phyloP scores from a whole-genome alignment of 1,140 invertebrate species.

The Micrasema longulum region DNA sequence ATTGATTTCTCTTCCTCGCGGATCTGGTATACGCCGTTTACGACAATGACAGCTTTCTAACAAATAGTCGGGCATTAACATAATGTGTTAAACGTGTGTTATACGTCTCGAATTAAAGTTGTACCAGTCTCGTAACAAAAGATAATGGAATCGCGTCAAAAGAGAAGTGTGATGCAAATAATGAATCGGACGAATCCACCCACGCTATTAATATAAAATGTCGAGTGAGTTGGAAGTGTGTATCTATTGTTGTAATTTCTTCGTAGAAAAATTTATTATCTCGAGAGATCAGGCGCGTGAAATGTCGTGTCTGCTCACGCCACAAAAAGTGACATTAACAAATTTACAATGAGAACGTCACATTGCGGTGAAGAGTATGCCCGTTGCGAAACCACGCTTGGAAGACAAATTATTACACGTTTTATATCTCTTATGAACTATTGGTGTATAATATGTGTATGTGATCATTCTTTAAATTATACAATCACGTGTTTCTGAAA shows the following conservation, averaged over 20 bases:
- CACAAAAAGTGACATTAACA: constrained; percentile 44
- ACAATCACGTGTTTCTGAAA: too few species aligned
- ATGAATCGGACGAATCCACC: constrained; percentile 36
- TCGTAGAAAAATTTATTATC: constrained; percentile 52
- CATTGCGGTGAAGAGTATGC: constrained; percentile 26
- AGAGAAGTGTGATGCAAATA: constrained; percentile 43
- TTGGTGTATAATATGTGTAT: too few species aligned
- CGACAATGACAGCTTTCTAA: constrained; percentile 31
- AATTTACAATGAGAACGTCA: constrained; percentile 44
- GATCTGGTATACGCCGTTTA: not conserved
- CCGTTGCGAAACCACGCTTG: constrained; percentile 12
- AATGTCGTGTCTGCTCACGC: constrained; percentile 37
- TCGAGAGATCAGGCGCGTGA: constrained; percentile 28
- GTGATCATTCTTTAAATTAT: too few species aligned
- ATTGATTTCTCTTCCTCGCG: constrained; percentile 2
- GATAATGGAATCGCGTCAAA: constrained; percentile 38
- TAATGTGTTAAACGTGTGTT: constrained; percentile 11
- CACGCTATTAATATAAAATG: constrained; percentile 31
- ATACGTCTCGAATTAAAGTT: constrained; percentile 17
- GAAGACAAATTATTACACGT: constrained; percentile 29
- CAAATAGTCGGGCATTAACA: not conserved
- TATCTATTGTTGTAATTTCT: constrained; percentile 42
- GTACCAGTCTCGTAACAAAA: constrained; percentile 16
- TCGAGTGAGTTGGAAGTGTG: constrained; percentile 25
- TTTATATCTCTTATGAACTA: constrained; percentile 8